Evolutionary conservation across 1,140 invertebrate genomes (phyloP), one percentile per base, ranked within the genome.

Genomic region (Stratiolaelaps scimitus): DNA sequence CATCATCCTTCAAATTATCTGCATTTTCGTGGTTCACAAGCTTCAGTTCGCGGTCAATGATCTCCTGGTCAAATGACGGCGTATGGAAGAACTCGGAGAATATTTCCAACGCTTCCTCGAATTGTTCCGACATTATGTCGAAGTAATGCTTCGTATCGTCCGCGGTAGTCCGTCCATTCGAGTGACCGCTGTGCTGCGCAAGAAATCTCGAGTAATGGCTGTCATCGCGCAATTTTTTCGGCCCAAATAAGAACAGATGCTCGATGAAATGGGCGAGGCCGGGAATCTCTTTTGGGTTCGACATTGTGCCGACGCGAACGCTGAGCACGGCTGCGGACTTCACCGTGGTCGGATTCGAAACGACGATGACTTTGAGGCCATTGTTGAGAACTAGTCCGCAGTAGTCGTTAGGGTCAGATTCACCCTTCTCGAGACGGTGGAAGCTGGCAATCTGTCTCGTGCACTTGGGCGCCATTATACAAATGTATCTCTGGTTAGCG

Each of bases 191-290:
- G 17, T 92, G 92, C 56, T 96, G 76, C 75, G 96, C 97, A 4
- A 98, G 78, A 92, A 98, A n/a, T n/a, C n/a, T n/a, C n/a, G n/a
- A n/a, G n/a, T n/a, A n/a, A n/a, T n/a, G n/a, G n/a, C n/a, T n/a
- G n/a, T n/a, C n/a, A n/a, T 10, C 10, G 34, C 34, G 4, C 34
- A 40, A 40, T 40, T 40, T 40, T 10, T 40, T 40, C 4, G 5
- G 34, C 34, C 34, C 5, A 40, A 40, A 40, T 40, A 4, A 40
- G 10, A 40, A 10, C 10, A 6, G 34, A 40, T 98, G 92, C 75
- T 98, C 92, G 75, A 89, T 92, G 75, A 98, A 97, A 75, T 97
- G 92, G 15, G 92, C 92, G 66, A 96, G 75, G 0, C 92, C 93
- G 2, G 87, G 89, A 7, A 96, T 71, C 64, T 91, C 82, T 43